A percentile compares a stretch with the other conserved stretches of the same genome.
Conservation (phyloP, 2,888 invertebrate species). For the Eupithecia vulgata region DNA sequence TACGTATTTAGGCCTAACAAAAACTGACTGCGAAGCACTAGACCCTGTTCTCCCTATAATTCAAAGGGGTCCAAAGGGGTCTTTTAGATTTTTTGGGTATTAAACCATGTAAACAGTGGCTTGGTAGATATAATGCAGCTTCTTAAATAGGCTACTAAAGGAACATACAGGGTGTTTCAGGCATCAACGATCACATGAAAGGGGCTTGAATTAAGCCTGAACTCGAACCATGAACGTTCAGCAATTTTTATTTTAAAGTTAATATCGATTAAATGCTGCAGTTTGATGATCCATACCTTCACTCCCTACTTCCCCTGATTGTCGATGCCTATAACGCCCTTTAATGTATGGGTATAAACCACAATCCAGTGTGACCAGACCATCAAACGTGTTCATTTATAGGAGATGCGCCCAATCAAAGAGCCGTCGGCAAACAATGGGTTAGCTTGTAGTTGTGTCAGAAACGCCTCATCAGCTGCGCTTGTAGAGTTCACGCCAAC, state of each 20-base stretch:
- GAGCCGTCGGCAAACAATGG: conserved; percentile 63
- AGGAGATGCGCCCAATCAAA: conserved; percentile 40
- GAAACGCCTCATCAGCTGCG: conserved; percentile 65
- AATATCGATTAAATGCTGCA: background rate
- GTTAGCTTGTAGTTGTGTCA: conserved; percentile 49
- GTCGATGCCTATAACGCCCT: background rate
- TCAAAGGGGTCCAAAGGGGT: background rate
- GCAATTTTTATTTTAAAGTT: background rate
- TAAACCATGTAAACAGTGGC: no score
- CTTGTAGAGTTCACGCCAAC: conserved; percentile 50
- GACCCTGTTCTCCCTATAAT: background rate
- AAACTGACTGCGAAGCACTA: background rate
- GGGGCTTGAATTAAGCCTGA: background rate
- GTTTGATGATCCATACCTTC: background rate
- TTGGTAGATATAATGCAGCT: no score
- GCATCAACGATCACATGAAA: background rate
- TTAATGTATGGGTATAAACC: conserved; percentile 8
- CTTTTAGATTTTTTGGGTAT: no score
- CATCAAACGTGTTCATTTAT: conserved; percentile 38
- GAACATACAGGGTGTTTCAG: no score
- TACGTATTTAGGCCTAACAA: background rate
- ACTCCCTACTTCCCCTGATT: background rate
- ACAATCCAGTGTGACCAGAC: conserved; percentile 30
- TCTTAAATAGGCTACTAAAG: no score
- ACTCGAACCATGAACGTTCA: background rate